Conservation (phyloP, 2,113 vertebrate species). For the Xenopus laevis region DNA sequence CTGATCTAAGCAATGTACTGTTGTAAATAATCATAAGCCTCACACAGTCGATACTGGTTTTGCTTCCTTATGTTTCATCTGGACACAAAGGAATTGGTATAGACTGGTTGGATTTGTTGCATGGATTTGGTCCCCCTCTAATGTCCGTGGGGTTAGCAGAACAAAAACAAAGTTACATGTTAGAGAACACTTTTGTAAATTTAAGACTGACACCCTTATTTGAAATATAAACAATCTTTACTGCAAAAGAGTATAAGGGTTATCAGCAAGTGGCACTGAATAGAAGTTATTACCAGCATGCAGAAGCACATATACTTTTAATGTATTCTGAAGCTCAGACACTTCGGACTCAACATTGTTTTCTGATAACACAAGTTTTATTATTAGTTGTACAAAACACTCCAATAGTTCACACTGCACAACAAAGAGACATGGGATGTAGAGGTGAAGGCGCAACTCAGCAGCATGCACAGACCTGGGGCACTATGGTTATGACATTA, state of each 20-base stretch:
- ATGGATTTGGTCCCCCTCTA: too few relatives aligned
- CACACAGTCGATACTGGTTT: too few relatives aligned
- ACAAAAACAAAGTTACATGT: too few relatives aligned
- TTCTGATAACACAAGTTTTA: conserved; percentile 32
- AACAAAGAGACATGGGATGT: conserved; percentile 37
- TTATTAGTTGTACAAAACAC: conserved; percentile 41
- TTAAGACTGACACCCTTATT: too few relatives aligned
- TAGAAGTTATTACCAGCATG: too few relatives aligned
- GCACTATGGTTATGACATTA: not conserved
- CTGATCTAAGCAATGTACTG: too few relatives aligned
- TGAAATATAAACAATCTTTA: too few relatives aligned
- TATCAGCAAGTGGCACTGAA: too few relatives aligned
- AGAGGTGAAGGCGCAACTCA: conserved; percentile 25
- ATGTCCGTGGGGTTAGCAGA: too few relatives aligned
- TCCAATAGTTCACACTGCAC: conserved; percentile 42
- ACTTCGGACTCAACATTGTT: conserved; percentile 7
- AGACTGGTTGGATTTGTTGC: not conserved
- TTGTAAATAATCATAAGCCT: too few relatives aligned
- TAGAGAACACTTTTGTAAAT: too few relatives aligned
- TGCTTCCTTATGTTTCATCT: not conserved
- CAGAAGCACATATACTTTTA: not conserved
- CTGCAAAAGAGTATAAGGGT: too few relatives aligned
- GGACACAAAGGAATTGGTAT: not conserved
- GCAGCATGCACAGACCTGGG: conserved; percentile 33
- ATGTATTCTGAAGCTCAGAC: not conserved